These are phyloP conservation scores for Eurytoma adleriae DNA, from an alignment of 2,888 invertebrate genomes.

Conservation along the genomic window DNA sequence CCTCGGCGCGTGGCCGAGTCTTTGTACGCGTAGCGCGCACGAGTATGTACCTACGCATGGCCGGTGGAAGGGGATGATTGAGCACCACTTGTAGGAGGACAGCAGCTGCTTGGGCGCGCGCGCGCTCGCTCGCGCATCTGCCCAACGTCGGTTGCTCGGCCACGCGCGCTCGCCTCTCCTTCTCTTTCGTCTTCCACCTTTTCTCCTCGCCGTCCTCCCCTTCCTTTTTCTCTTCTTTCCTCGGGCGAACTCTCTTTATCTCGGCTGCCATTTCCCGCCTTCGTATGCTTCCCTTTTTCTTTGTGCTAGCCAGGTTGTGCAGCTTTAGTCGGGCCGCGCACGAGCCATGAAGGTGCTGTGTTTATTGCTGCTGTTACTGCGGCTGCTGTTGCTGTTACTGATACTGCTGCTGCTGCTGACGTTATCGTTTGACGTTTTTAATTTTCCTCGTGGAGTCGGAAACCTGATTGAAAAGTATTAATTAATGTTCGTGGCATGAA, in stretches of 20 bases:
- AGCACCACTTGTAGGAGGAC: slow-evolving; percentile 76
- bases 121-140: slow-evolving; percentile 72
- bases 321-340: neutral
- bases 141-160: slow-evolving; percentile 51
- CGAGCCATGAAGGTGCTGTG: neutral
- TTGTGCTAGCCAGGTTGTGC: slow-evolving; percentile 38
- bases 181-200: neutral
- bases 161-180: slow-evolving; percentile 23
- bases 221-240: slow-evolving; percentile 17
- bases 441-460: no score
- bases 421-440: no score
- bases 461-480: no score
- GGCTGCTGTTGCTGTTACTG: no score
- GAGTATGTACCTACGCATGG: slow-evolving; percentile 5
- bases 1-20: no score
- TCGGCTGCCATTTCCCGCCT: slow-evolving; percentile 58
- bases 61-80: slow-evolving; percentile 67
- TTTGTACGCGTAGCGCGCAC: neutral
- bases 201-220: slow-evolving; percentile 1
- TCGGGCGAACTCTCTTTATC: slow-evolving; percentile 50
- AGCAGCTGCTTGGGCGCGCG: slow-evolving; percentile 65
- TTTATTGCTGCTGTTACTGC: no score
- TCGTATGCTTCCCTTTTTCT: slow-evolving; percentile 37
- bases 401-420: no score
- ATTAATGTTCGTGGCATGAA: no score